Conservation (phyloP, 92 coral and sea anemone genomes). For the Isaurus tuberculatus region DNA sequence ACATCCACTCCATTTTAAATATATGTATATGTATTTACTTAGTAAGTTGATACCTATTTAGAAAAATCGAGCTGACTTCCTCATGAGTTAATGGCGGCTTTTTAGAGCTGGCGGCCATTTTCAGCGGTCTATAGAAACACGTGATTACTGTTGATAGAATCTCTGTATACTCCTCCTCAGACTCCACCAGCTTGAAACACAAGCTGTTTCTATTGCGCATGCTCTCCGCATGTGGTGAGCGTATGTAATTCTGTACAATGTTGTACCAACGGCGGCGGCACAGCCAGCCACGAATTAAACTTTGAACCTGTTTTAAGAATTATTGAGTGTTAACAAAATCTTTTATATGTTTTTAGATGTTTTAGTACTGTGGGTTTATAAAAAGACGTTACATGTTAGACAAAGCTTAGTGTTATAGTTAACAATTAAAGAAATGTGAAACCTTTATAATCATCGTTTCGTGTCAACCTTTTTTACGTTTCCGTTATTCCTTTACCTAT, state of each 20-base stretch:
- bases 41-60: conserved; percentile 80
- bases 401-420: not conserved
- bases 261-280: conserved; percentile 99
- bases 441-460: too few relatives aligned
- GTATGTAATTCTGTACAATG: conserved; percentile 94
- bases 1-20: too few relatives aligned
- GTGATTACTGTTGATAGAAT: conserved; percentile 88
- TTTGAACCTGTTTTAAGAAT: conserved; percentile 81
- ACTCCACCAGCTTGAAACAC: conserved; percentile 91
- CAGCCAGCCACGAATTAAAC: conserved; percentile 96
- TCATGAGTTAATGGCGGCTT: conserved; percentile 93
- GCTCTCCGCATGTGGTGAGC: conserved; percentile 99
- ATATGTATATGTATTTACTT: not conserved
- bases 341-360: not conserved
- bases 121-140: conserved; percentile 92
- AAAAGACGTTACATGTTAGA: too few relatives aligned
- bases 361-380: too few relatives aligned
- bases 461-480: too few relatives aligned
- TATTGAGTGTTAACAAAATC: not conserved
- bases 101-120: conserved; percentile 99
- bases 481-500: too few relatives aligned
- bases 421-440: not conserved
- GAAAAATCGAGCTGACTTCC: conserved; percentile 96
- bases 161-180: conserved; percentile 87
- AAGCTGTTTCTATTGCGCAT: conserved; percentile 93